These are phyloP conservation scores for Megalurothrips usitatus DNA, from an alignment of 2,888 invertebrate genomes.

Conservation along the genomic window DNA sequence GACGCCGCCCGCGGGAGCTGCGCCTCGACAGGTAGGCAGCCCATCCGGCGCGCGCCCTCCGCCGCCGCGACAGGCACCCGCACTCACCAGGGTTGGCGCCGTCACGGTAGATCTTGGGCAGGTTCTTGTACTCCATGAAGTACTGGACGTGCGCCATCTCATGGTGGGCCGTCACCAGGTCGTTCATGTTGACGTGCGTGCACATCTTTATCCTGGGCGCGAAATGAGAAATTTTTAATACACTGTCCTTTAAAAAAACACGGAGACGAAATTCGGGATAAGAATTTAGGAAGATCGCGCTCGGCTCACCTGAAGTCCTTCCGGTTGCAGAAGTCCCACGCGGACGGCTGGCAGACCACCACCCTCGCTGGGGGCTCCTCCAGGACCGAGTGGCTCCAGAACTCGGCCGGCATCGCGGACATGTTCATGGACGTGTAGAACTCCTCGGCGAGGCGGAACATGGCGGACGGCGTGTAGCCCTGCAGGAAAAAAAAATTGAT, in stretches of 20 bases:
- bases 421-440: slow-evolving; percentile 88
- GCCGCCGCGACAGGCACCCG: neutral
- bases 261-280: no score
- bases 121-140: slow-evolving; percentile 75
- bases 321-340: slow-evolving; percentile 90
- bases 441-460: slow-evolving; percentile 85
- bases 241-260: no score
- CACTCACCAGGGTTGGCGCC: slow-evolving; percentile 84
- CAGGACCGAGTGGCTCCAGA: slow-evolving; percentile 82
- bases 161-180: slow-evolving; percentile 81
- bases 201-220: slow-evolving; percentile 77
- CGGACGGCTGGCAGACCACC: slow-evolving; percentile 78
- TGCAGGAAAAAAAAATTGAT: slow-evolving; percentile 44
- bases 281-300: slow-evolving; percentile 25
- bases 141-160: slow-evolving; percentile 91
- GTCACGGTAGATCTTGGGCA: slow-evolving; percentile 80
- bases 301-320: slow-evolving; percentile 70
- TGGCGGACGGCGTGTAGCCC: slow-evolving; percentile 76
- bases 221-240: neutral
- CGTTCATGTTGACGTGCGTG: slow-evolving; percentile 77
- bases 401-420: slow-evolving; percentile 77
- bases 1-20: neutral
- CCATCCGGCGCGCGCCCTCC: neutral
- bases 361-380: slow-evolving; percentile 73
- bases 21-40: neutral